phyloP scores from a whole-genome alignment of 2,888 invertebrate species.

The Heteromurus nitidus region DNA sequence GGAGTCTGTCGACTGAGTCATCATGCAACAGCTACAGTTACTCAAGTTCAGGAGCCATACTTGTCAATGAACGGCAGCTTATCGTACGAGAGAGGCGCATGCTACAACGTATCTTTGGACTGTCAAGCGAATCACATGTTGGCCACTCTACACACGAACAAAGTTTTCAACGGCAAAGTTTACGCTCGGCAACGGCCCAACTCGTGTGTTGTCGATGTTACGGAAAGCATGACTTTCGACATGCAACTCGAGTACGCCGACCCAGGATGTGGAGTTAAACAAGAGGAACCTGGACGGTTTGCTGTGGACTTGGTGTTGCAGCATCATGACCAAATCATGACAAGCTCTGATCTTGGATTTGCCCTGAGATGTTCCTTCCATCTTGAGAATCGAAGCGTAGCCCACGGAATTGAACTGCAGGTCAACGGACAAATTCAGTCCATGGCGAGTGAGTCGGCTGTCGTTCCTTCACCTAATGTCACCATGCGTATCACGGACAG shows the following conservation, averaged over 20 bases:
- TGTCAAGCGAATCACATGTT: slow-evolving; percentile 76
- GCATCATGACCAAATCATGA: slow-evolving; percentile 76
- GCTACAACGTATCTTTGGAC: slow-evolving; percentile 76
- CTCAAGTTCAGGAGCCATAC: slow-evolving; percentile 76
- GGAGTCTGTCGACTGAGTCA: slow-evolving; percentile 76
- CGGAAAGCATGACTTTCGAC: slow-evolving; percentile 76
- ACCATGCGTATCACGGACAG: slow-evolving; percentile 77
- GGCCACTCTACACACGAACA: slow-evolving; percentile 76
- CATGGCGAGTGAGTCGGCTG: slow-evolving; percentile 75
- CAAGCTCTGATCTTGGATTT: slow-evolving; percentile 77
- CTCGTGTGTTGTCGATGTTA: slow-evolving; percentile 76
- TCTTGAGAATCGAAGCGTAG: slow-evolving; percentile 76
- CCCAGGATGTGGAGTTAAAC: slow-evolving; percentile 76
- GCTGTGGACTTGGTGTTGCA: slow-evolving; percentile 77
- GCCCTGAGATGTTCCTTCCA: slow-evolving; percentile 77
- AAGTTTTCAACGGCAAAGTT: slow-evolving; percentile 77
- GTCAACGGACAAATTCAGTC: slow-evolving; percentile 75
- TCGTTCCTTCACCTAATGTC: slow-evolving; percentile 77
- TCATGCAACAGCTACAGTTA: slow-evolving; percentile 75
- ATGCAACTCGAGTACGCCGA: slow-evolving; percentile 76
- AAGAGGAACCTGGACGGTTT: slow-evolving; percentile 75
- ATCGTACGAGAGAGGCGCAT: slow-evolving; percentile 76
- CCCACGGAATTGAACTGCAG: slow-evolving; percentile 75
- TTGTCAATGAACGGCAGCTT: slow-evolving; percentile 75
- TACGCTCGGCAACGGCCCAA: slow-evolving; percentile 77